phyloP scores from a whole-genome alignment of 2,113 vertebrate genomes.

The Pomatostomus ruficeps region DNA sequence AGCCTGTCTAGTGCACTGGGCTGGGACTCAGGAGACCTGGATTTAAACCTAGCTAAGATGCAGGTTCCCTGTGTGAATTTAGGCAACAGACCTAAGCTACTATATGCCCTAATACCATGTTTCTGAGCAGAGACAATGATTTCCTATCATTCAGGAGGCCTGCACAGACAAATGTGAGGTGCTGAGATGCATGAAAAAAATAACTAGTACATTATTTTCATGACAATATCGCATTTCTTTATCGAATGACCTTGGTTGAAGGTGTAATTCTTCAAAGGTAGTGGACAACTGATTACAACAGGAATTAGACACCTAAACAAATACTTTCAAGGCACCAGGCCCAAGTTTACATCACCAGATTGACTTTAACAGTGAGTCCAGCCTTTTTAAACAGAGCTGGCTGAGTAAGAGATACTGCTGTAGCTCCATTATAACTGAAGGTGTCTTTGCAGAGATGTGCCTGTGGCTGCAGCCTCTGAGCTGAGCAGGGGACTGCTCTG shows the following conservation, averaged over 20 bases:
- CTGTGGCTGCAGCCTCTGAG: background rate
- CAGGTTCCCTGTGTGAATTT: background rate
- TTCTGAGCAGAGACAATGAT: background rate
- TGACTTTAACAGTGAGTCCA: background rate
- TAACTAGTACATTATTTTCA: background rate
- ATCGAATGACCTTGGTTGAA: background rate
- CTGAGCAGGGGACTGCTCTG: background rate
- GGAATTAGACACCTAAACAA: background rate
- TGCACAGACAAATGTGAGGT: background rate
- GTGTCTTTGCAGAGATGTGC: background rate
- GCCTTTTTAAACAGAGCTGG: background rate
- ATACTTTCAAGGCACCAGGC: background rate
- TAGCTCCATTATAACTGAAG: background rate
- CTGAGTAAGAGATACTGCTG: background rate
- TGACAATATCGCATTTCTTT: background rate
- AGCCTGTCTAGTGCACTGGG: background rate
- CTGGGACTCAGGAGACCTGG: background rate
- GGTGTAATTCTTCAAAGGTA: background rate
- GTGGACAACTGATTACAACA: background rate
- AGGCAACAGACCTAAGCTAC: background rate
- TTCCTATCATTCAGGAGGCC: background rate
- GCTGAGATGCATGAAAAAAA: background rate
- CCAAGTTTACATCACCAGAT: background rate
- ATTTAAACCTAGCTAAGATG: background rate
- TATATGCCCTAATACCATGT: background rate